Conservation (phyloP, 1,140 invertebrate species). For the Pentalonia nigronervosa region DNA sequence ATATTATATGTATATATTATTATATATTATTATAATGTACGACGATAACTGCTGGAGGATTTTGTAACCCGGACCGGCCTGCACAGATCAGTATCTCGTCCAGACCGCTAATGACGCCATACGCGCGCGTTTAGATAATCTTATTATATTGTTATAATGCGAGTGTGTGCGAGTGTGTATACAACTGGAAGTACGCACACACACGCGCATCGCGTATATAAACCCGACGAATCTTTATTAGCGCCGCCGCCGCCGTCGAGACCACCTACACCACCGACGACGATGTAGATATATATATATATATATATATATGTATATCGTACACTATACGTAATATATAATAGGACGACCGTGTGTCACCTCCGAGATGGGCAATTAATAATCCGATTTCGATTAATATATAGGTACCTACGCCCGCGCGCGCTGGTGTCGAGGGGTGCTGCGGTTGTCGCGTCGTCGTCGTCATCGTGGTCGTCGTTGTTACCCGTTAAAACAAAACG, state of each 20-base stretch:
- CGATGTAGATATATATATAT: neutral
- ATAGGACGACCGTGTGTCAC: constrained; percentile 47
- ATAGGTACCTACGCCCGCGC: constrained; percentile 2
- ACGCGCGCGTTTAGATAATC: constrained; percentile 54
- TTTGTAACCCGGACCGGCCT: constrained; percentile 1
- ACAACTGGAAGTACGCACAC: neutral
- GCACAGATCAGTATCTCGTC: constrained; percentile 51
- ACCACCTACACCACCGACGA: constrained; percentile 48
- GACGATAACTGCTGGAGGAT: neutral
- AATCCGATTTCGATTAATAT: constrained; percentile 55
- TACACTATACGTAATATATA: neutral
- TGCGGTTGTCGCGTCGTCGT: neutral
- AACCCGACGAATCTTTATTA: constrained; percentile 52
- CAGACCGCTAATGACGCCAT: constrained; percentile 58
- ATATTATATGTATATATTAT: neutral
- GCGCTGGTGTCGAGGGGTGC: neutral
- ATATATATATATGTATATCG: neutral
- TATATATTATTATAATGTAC: neutral
- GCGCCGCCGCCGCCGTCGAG: constrained; percentile 50
- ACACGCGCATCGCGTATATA: neutral
- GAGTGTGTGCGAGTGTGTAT: neutral
- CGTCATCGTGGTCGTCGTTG: neutral
- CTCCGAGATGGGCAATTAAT: constrained; percentile 55
- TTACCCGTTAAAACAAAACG: neutral
- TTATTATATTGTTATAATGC: constrained; percentile 37